A percentile compares a stretch with the other conserved stretches of the same genome.
Evolutionary conservation across 2,113 vertebrate species (phyloP).

Genomic region (Rhizomys pruinosus): DNA sequence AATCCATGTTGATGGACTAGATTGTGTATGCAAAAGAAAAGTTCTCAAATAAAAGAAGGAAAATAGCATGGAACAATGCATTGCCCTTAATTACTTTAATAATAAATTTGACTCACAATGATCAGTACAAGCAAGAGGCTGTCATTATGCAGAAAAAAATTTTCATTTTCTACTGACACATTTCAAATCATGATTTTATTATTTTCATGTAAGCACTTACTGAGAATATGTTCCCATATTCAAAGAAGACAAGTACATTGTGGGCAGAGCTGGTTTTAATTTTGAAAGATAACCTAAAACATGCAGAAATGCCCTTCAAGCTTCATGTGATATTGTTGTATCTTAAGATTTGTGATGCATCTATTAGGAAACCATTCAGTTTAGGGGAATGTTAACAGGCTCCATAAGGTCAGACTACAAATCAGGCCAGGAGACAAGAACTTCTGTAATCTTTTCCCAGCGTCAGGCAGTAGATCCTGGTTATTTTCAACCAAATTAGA

Average conservation of each 20-base stretch:
- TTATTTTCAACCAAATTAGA: slow-evolving; percentile 76
- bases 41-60: background rate
- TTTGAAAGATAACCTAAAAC: slow-evolving; percentile 63
- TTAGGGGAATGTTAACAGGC: slow-evolving; percentile 37
- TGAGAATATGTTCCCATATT: background rate
- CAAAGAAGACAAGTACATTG: background rate
- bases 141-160: background rate
- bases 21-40: background rate
- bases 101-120: background rate
- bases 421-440: slow-evolving; percentile 52
- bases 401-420: slow-evolving; percentile 46
- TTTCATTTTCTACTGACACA: background rate
- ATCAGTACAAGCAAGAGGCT: background rate
- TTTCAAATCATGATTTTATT: background rate
- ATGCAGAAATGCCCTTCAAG: background rate
- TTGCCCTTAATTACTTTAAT: background rate
- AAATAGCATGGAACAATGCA: background rate
- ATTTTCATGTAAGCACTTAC: background rate
- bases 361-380: slow-evolving; percentile 14
- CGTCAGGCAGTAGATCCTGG: slow-evolving; percentile 1
- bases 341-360: slow-evolving; percentile 3
- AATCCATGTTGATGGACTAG: background rate
- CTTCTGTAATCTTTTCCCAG: slow-evolving; percentile 53
- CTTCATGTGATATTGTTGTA: background rate
- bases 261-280: slow-evolving; percentile 30